Evolutionary conservation across 1,140 invertebrate genomes (phyloP).

Genomic region (Halyomorpha halys): DNA sequence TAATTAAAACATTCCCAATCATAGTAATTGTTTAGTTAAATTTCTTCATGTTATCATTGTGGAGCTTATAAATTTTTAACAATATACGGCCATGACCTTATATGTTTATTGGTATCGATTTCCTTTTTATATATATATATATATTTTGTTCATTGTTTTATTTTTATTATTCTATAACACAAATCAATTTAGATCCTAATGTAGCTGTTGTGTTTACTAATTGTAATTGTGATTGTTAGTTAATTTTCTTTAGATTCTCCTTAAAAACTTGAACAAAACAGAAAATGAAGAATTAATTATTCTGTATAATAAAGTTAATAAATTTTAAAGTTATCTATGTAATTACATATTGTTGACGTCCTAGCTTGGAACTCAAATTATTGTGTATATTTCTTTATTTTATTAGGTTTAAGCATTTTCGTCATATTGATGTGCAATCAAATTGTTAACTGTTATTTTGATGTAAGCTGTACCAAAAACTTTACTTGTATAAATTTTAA

Average conservation of each 20-base stretch:
- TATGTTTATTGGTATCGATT: too few relatives aligned
- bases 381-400: slow-evolving; percentile 4
- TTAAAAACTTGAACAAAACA: too few relatives aligned
- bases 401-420: slow-evolving; percentile 18
- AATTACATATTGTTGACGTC: background rate
- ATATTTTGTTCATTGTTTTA: background rate
- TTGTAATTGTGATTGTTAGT: slow-evolving; percentile 15
- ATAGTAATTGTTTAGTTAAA: too few relatives aligned
- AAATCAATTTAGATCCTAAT: background rate
- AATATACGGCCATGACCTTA: too few relatives aligned
- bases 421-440: slow-evolving; percentile 22
- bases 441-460: slow-evolving; percentile 22
- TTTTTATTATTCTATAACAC: background rate
- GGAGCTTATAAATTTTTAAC: too few relatives aligned
- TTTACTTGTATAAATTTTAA: slow-evolving; percentile 14
- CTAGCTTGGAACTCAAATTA: background rate
- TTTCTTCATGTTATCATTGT: too few relatives aligned
- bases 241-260: background rate
- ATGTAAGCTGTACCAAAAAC: slow-evolving; percentile 7
- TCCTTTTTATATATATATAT: too few relatives aligned
- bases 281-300: background rate
- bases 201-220: background rate
- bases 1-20: too few relatives aligned
- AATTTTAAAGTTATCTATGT: background rate
- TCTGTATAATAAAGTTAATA: slow-evolving; percentile 7